Conservation (phyloP, 2,888 invertebrate species). For the Hypena proboscidalis region DNA sequence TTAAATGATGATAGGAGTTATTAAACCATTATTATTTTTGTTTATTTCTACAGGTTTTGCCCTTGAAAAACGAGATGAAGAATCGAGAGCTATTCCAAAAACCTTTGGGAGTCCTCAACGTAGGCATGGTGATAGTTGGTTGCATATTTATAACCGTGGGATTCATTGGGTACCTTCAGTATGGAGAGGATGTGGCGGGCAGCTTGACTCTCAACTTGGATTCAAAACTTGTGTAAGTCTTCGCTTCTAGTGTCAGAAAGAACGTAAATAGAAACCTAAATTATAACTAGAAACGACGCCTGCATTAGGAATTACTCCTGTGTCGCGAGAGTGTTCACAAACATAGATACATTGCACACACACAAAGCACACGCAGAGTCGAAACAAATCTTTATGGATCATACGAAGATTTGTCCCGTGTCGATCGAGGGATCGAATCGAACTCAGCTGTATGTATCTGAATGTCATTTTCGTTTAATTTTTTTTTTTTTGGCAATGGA, state of each 20-base stretch:
- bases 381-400: no score
- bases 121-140: conserved; percentile 94
- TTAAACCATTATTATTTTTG: neutral
- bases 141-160: conserved; percentile 92
- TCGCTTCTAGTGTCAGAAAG: neutral
- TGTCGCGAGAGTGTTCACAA: no score
- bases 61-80: conserved; percentile 96
- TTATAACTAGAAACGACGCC: neutral
- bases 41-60: conserved; percentile 89
- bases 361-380: no score
- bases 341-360: no score
- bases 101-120: conserved; percentile 93
- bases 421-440: no score
- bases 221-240: conserved; percentile 82
- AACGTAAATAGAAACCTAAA: neutral
- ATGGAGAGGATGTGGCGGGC: conserved; percentile 92
- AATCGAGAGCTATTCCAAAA: conserved; percentile 91
- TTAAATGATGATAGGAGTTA: no score
- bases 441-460: no score
- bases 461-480: no score
- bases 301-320: no score
- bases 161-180: conserved; percentile 94
- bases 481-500: no score
- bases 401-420: no score
- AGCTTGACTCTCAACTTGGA: conserved; percentile 96